Base-by-base conservation (phyloP, 2,888 invertebrate genomes). In the Chymomyza procnemis region DNA sequence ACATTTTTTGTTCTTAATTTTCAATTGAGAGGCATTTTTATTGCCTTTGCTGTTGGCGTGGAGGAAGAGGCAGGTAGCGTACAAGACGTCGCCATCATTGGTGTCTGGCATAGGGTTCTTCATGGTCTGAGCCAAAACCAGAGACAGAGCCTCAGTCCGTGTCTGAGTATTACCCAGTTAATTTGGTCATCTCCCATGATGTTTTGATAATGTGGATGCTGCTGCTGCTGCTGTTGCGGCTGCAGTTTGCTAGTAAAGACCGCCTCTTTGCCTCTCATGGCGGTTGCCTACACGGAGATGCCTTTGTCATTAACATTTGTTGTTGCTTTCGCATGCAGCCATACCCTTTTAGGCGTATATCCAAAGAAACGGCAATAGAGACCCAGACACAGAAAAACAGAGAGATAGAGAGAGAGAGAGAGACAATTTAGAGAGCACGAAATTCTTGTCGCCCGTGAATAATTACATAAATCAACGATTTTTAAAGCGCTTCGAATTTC, bases 171-270 rank as follows among this genome's bases (percentile, higher is more conserved):
- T 30, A 66, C 73, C 68, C 78, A 70, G 88, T 87, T 88, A 87
- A 87, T 88, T 87, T 87, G 86, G 86, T 87, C 88, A 87, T 87
- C 86, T 87, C 80, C 88, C 88, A 87, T 87, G 86, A 87, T 87
- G 86, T 87, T 87, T 87, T 87, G 86, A 87, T 87, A 87, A 88
- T 87, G 83, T 26, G 26, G 26, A 26, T 26, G 26, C 26, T 26
- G 26, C 26, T 26, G 26, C 26, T 26, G 26, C 26, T 8, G 26
- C 8, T 26, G 26, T 8, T 6, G 26, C 73, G 71, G 82, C 69
- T 61, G 69, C n/a, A n/a, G n/a, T n/a, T 58, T 66, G 69, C 70
- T 63, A 67, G 54, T 67, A 16, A 50, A 50, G 50, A 50, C 50
- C 19, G 50, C 30, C 61, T 57, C 21, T 26, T 16, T 34, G 30